Percentiles rank a stretch among this genome's conserved stretches.
phyloP scores from a whole-genome alignment of 2,113 vertebrate species.

The Zonotrichia leucophrys region DNA sequence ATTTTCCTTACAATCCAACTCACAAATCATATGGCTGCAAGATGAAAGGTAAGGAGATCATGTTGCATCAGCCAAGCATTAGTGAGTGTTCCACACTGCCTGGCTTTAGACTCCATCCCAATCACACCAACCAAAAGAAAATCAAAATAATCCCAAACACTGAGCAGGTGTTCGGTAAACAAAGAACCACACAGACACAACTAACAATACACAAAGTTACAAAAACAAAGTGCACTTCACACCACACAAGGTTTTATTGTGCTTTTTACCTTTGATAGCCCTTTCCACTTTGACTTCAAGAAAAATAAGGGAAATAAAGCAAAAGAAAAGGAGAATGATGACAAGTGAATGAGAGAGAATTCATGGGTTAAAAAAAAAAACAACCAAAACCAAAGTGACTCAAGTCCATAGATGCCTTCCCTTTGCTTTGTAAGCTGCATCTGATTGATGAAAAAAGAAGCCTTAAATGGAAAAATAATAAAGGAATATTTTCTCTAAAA shows the following conservation, averaged over 20 bases:
- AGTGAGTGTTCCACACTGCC: background rate
- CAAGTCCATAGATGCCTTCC: background rate
- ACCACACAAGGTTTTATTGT: slow-evolving; percentile 20
- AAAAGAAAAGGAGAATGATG: slow-evolving; percentile 48
- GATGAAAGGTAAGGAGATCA: background rate
- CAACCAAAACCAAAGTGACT: background rate
- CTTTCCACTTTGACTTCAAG: slow-evolving; percentile 85
- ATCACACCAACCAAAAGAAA: background rate
- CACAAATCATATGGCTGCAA: background rate
- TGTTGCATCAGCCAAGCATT: background rate
- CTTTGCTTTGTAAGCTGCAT: background rate
- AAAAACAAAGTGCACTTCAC: slow-evolving; percentile 47
- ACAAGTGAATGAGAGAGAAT: slow-evolving; percentile 18
- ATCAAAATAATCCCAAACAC: background rate
- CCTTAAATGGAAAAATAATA: background rate
- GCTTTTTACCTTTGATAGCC: slow-evolving; percentile 82
- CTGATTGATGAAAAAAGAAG: background rate
- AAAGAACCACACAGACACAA: slow-evolving; percentile 17
- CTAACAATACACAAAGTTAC: slow-evolving; percentile 43
- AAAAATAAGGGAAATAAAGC: slow-evolving; percentile 65
- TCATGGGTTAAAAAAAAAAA: background rate
- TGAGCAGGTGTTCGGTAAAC: background rate
- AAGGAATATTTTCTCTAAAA: background rate
- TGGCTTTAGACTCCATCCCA: background rate
- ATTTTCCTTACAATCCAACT: background rate